A percentile compares a stretch with the other conserved stretches of the same genome.
These are phyloP conservation scores for Illadopsis cleaveri DNA, from an alignment of 2,113 vertebrate species.

Conservation along the genomic window DNA sequence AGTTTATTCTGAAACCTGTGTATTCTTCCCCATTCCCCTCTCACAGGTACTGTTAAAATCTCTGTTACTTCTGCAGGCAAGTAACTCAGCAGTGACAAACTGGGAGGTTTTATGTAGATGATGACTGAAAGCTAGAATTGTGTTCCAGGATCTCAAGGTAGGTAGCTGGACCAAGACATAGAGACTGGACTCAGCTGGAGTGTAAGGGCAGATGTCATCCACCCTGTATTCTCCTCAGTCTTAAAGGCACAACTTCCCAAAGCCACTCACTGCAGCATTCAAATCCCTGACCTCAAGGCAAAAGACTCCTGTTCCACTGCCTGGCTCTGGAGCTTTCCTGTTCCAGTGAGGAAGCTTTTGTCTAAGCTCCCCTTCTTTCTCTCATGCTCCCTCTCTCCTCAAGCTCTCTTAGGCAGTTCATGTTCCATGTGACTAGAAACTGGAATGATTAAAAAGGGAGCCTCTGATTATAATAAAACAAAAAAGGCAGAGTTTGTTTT, in stretches of 20 bases:
- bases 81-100: neutral
- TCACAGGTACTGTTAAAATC: neutral
- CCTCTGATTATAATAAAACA: slow-evolving; percentile 54
- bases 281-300: neutral
- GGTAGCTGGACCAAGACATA: neutral
- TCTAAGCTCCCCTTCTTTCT: neutral
- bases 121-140: neutral
- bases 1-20: neutral
- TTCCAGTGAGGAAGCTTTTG: slow-evolving; percentile 6
- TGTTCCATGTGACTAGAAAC: slow-evolving; percentile 54
- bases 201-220: neutral
- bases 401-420: neutral
- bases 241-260: neutral
- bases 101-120: neutral
- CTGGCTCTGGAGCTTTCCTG: slow-evolving; percentile 11
- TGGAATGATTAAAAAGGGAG: slow-evolving; percentile 61
- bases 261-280: neutral
- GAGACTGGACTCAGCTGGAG: neutral
- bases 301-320: neutral
- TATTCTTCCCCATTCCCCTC: neutral
- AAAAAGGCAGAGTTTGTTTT: slow-evolving; percentile 56
- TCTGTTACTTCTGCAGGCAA: neutral
- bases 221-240: neutral
- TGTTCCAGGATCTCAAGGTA: neutral
- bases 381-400: neutral